phyloP scores from a whole-genome alignment of 2,113 vertebrate genomes.

The Corynorhinus townsendii region DNA sequence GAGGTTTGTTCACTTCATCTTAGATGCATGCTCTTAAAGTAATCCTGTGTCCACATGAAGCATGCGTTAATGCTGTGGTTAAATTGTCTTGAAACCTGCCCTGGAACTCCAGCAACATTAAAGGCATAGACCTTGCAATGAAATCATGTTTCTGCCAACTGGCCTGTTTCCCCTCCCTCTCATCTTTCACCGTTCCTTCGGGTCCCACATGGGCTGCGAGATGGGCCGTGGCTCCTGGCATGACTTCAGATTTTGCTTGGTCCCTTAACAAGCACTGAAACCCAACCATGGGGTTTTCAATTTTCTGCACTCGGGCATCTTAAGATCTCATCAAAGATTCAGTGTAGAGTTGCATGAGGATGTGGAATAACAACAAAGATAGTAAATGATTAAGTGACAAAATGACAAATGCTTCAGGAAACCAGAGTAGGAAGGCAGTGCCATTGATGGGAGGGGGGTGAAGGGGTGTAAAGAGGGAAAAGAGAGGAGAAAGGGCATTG shows the following conservation, averaged over 20 bases:
- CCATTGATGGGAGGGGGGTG: neutral
- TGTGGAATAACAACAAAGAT: neutral
- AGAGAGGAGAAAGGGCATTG: neutral
- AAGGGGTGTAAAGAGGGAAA: neutral
- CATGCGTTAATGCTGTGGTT: neutral
- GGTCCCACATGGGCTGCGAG: neutral
- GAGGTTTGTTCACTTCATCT: neutral
- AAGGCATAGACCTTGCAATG: neutral
- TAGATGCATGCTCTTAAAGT: neutral
- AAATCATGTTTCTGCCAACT: neutral
- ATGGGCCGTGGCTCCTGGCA: neutral
- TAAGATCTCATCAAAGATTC: neutral
- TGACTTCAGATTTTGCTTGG: neutral
- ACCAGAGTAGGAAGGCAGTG: neutral
- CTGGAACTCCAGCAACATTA: neutral
- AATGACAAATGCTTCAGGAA: constrained; percentile 19
- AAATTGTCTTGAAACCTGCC: neutral
- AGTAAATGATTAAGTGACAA: neutral
- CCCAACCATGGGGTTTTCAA: neutral
- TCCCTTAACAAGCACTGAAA: neutral
- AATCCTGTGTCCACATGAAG: neutral
- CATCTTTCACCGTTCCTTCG: neutral
- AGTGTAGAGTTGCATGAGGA: neutral
- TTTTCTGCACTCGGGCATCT: neutral
- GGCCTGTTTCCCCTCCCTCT: neutral